Percentiles rank a stretch among this genome's conserved stretches.
Conservation (phyloP, 2,888 invertebrate genomes). For the Desoria tigrina region DNA sequence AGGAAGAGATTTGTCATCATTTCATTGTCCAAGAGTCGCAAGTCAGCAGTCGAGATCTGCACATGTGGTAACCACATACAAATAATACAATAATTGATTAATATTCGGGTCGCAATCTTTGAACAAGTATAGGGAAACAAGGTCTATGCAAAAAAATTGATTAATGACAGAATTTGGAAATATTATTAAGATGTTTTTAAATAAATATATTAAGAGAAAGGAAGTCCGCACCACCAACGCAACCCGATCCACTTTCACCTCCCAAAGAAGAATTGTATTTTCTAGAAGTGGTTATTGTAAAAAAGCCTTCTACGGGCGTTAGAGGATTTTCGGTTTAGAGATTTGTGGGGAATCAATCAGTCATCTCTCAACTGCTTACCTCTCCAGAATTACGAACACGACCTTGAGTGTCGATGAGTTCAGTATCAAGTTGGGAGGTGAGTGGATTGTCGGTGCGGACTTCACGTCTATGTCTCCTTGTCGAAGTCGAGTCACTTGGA, state of each 20-base stretch:
- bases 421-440: too few species aligned
- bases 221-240: constrained; percentile 22
- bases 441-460: constrained; percentile 1
- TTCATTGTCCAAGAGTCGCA: background rate
- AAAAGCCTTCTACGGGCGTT: background rate
- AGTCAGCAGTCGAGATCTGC: constrained; percentile 6
- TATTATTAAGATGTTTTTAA: background rate
- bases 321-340: too few species aligned
- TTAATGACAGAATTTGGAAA: background rate
- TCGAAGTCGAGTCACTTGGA: constrained; percentile 15
- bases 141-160: background rate
- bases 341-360: too few species aligned
- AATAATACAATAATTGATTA: background rate
- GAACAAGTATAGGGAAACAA: background rate
- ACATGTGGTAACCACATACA: background rate
- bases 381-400: constrained; percentile 10
- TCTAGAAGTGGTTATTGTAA: background rate
- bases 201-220: background rate
- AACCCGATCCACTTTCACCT: constrained; percentile 28
- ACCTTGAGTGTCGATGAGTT: constrained; percentile 2
- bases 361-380: constrained; percentile 5
- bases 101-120: background rate
- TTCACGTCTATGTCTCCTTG: constrained; percentile 16
- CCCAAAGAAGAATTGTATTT: constrained; percentile 26
- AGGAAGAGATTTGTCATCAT: too few species aligned